Base-by-base conservation (phyloP, 2,113 vertebrate species). In the Telmatochromis brichardi region DNA sequence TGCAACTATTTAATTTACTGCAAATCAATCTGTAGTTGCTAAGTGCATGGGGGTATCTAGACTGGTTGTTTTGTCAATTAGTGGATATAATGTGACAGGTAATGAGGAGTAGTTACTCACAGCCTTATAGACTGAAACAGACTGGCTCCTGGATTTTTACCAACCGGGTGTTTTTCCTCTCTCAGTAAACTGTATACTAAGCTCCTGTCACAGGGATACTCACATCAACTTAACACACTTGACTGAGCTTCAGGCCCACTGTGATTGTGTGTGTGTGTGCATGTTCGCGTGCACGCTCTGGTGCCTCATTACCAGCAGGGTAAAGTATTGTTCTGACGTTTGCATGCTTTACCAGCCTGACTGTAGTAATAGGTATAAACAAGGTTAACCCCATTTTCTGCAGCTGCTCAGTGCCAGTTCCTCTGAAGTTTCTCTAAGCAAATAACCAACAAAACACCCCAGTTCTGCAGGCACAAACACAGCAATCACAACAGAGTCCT, bases 281-380 rank as follows among this genome's bases (percentile, higher is more conserved):
- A 0, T 14, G 45, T n/a, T 28, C 26, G 26, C 26, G 13, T 4
- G 33, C 54, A 1, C 2, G 13, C 10, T 37, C 54, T 31, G 9
- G 14, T 65, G 81, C 28, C 42, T 92, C 76, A 92, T 94, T 94
- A 94, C 84, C 83, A 53, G 28, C 26, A 1, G n/a, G 33, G 23
- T 8, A 57, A 73, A 79, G 19, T 76, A 89, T 86, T 76, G n/a
- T 79, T 81, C 55, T 91, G 55, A 87, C 37, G 4, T 65, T 80
- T 73, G 50, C 84, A 51, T 86, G 31, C 57, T 57, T 82, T 73
- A 87, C 35, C 58, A 55, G 68, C 15, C 65, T 79, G 55, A 73
- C 63, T 76, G 17, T 86, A 80, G 17, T 86, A 80, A 92, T 73
- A 54, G 47, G 15, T 57, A 60, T 26, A 58, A 92, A 90, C 85